A percentile compares a stretch with the other conserved stretches of the same genome.
Evolutionary conservation across 2,113 vertebrate species (phyloP).

Genomic region (Carettochelys insculpta): DNA sequence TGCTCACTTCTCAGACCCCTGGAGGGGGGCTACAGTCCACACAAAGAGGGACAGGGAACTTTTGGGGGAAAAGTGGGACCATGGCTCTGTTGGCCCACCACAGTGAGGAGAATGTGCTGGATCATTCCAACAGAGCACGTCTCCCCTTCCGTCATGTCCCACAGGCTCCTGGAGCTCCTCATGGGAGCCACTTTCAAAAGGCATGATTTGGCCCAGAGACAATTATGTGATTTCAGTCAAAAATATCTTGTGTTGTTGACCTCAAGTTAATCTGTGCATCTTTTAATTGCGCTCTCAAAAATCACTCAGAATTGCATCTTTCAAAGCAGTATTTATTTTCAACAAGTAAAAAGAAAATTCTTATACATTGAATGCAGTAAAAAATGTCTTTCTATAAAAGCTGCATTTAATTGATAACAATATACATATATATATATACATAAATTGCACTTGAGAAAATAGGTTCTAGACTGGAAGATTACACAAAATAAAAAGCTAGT

Average conservation of each 20-base stretch:
- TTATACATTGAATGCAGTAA: conserved; percentile 63
- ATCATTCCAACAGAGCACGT: not conserved
- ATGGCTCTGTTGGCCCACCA: not conserved
- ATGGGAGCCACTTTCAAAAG: not conserved
- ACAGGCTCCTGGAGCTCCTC: not conserved
- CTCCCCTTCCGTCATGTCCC: not conserved
- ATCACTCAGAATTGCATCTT: conserved; percentile 45
- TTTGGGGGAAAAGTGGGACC: not conserved
- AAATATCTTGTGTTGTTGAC: not conserved
- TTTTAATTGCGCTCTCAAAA: conserved; percentile 36
- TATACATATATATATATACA: conserved; percentile 17
- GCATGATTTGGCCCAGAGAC: not conserved
- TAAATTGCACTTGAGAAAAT: conserved; percentile 58
- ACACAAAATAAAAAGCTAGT: conserved; percentile 38
- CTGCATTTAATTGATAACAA: conserved; percentile 56
- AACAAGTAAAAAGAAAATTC: conserved; percentile 54
- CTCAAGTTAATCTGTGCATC: not conserved
- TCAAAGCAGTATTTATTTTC: conserved; percentile 79
- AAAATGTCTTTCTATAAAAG: conserved; percentile 57
- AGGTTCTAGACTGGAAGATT: conserved; percentile 51
- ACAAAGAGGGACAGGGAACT: accelerated
- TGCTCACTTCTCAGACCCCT: not conserved
- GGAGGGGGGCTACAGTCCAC: not conserved
- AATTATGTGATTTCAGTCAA: not conserved
- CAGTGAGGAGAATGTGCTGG: not conserved